These are phyloP conservation scores for Meda fulgida DNA, from an alignment of 2,797 vertebrate genomes.

Conservation along the genomic window DNA sequence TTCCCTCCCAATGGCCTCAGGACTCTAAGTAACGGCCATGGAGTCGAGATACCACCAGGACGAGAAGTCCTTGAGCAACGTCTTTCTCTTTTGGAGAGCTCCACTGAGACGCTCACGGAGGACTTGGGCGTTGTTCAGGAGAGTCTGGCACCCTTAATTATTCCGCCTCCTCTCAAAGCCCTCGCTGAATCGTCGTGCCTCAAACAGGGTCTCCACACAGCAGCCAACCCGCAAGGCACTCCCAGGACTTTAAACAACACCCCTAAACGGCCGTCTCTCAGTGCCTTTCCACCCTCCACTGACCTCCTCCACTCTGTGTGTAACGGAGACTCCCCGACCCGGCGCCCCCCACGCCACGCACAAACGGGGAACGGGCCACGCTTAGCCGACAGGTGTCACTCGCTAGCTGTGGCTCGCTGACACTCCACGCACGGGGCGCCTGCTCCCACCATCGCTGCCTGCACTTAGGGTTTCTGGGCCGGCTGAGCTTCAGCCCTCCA, in stretches of 20 bases:
- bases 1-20: conserved; percentile 60
- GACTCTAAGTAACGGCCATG: conserved; percentile 74
- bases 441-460: conserved; percentile 81
- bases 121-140: conserved; percentile 75
- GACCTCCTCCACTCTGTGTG: conserved; percentile 63
- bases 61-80: conserved; percentile 67
- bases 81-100: conserved; percentile 84
- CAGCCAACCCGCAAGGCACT: conserved; percentile 52
- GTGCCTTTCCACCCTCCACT: conserved; percentile 81
- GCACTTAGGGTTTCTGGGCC: conserved; percentile 72
- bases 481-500: conserved; percentile 82
- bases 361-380: conserved; percentile 81
- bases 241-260: conserved; percentile 83
- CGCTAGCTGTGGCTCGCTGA: conserved; percentile 83
- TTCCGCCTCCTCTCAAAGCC: conserved; percentile 58
- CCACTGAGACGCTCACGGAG: conserved; percentile 88
- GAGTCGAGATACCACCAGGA: conserved; percentile 42
- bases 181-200: conserved; percentile 55
- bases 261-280: conserved; percentile 76
- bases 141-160: conserved; percentile 44
- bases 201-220: conserved; percentile 44
- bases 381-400: conserved; percentile 87
- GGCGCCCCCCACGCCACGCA: conserved; percentile 69
- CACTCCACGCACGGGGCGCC: conserved; percentile 73
- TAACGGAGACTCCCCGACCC: conserved; percentile 80